Base-by-base conservation (phyloP, 1,140 invertebrate genomes). In the Panagrolaimus sp. region DNA sequence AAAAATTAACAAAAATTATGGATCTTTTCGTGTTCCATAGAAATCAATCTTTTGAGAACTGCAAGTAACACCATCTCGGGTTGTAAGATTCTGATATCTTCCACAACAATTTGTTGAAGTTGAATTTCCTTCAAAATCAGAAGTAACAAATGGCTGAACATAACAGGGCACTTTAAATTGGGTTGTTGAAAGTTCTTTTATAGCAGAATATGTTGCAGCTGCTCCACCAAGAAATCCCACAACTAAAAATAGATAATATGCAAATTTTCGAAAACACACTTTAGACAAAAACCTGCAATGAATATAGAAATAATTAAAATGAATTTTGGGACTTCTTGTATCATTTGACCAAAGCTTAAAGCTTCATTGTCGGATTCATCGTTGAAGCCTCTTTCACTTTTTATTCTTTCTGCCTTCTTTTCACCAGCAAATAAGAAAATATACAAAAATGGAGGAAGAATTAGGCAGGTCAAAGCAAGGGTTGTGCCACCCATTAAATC, bases 401-500 rank as follows among this genome's bases (percentile, higher is more conserved):
- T 26, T 75, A 48, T 63, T 46, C 38, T 28, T 69, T 71, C 17
- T 0, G 0, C 48, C 9, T 7, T 1, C 8, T 67, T 46, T 63
- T 83, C 74, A 8, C 45, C 52, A 7, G 81, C 77, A 10, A 70
- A 67, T 24, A 83, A 58, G 52, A 69, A 79, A 14, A 78, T 48
- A 62, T 82, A 83, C 71, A 83, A 82, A 8, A 83, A 62, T 32
- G 71, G 69, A 15, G 85, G 85, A 32, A 83, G 79, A 46, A 86
- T 76, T 45, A 84, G 79, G 3, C 78, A 81, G 26, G 83, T 76
- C 21, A 84, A 69, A 6, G 91, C 91, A 0, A 91, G 90, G 0
- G 90, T 93, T 0, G 93, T 87, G 0, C 90, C 90, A 14, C 92
- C 92, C 4, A 94, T 89, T 1, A 95, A 84, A 38, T 91, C 88